Percentiles rank a stretch among this genome's conserved stretches.
Evolutionary conservation across 2,888 invertebrate genomes (phyloP).

Genomic region (Nemotelus nigrinus): DNA sequence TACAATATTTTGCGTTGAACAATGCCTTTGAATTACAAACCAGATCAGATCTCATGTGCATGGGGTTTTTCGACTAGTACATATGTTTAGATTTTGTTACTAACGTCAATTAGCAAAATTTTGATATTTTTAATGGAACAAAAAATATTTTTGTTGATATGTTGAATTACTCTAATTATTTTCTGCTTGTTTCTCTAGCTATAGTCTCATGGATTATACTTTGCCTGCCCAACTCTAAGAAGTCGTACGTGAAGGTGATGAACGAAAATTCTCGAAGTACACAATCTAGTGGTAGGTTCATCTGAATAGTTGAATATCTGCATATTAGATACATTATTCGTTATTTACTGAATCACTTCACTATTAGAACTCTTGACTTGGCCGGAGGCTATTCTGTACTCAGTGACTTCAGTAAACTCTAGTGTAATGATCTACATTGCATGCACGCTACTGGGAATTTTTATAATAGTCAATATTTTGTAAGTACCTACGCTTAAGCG

Average conservation of each 20-base stretch:
- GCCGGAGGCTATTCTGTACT: conserved; percentile 4
- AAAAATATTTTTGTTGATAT: neutral
- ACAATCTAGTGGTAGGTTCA: neutral
- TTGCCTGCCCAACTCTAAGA: neutral
- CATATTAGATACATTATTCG: neutral
- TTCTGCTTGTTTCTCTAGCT: conserved; percentile 3
- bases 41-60: no score
- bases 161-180: conserved; percentile 9
- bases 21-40: no score
- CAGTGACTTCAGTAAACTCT: conserved; percentile 4
- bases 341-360: neutral
- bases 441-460: conserved; percentile 5
- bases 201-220: conserved; percentile 1
- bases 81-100: no score
- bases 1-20: no score
- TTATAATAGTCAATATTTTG: conserved; percentile 15
- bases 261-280: neutral
- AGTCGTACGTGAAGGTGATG: neutral
- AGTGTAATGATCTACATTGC: conserved; percentile 15
- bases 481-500: neutral
- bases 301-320: neutral
- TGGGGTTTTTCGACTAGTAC: no score
- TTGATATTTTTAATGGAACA: conserved; percentile 6
- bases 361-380: neutral
- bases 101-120: neutral